A percentile compares a stretch with the other conserved stretches of the same genome.
Evolutionary conservation across 53 echinoderm and acorn worm species (phyloP).

Genomic region (Stichopus horrens): DNA sequence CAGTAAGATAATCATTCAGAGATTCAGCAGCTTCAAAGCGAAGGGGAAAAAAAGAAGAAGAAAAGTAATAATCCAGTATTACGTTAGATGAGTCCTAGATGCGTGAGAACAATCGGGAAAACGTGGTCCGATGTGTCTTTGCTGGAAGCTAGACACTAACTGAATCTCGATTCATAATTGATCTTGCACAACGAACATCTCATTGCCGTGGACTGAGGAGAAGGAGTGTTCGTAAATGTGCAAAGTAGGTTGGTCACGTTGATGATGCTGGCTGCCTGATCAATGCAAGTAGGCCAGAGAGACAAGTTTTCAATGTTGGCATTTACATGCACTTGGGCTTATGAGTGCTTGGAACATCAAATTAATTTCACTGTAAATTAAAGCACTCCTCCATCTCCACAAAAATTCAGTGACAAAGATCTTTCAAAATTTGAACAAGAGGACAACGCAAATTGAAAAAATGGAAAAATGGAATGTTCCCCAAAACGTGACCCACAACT

Average conservation of each 20-base stretch:
- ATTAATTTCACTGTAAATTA: too few relatives aligned
- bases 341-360: too few relatives aligned
- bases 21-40: neutral
- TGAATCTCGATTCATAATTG: slow-evolving; percentile 39
- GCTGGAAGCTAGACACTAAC: slow-evolving; percentile 23
- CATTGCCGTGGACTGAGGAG: neutral
- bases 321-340: too few relatives aligned
- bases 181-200: slow-evolving; percentile 5
- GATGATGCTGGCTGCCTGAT: slow-evolving; percentile 23
- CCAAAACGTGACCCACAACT: too few relatives aligned
- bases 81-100: neutral
- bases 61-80: neutral
- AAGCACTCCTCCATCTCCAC: too few relatives aligned
- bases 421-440: too few relatives aligned
- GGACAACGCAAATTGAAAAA: too few relatives aligned
- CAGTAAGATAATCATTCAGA: neutral
- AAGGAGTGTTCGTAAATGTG: neutral
- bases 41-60: neutral
- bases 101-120: slow-evolving; percentile 1
- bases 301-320: neutral
- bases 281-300: slow-evolving; percentile 18
- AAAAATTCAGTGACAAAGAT: too few relatives aligned
- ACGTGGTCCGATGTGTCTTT: neutral
- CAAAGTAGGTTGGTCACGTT: slow-evolving; percentile 37
- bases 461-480: too few relatives aligned